phyloP scores from a whole-genome alignment of 2,113 vertebrate species.

The Panthera tigris region DNA sequence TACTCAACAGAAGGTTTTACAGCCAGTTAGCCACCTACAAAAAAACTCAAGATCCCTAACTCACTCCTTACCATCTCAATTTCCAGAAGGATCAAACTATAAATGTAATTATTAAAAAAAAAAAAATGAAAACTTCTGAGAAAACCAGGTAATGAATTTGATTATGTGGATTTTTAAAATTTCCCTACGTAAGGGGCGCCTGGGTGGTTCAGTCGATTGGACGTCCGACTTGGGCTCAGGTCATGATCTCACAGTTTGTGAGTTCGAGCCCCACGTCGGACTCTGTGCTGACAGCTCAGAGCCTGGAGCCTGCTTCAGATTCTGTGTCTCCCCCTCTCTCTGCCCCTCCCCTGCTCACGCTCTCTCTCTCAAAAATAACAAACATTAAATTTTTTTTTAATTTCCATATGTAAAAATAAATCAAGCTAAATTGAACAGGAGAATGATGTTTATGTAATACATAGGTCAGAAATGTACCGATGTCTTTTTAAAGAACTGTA shows the following conservation, averaged over 20 bases:
- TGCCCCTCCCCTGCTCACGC: no score
- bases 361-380: no score
- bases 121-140: background rate
- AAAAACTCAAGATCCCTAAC: background rate
- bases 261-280: no score
- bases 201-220: no score
- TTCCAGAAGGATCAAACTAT: background rate
- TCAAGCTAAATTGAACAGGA: background rate
- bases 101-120: background rate
- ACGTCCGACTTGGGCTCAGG: no score
- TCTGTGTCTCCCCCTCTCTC: no score
- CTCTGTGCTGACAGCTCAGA: no score
- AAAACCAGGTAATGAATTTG: background rate
- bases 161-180: background rate
- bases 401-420: background rate
- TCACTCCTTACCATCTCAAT: background rate
- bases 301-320: no score
- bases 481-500: no score
- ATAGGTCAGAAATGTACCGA: fast-evolving
- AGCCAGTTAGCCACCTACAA: background rate
- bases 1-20: background rate
- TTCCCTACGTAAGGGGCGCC: background rate
- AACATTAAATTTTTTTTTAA: background rate
- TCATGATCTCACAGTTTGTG: no score
- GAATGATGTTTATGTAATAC: fast-evolving